Conservation (phyloP, 53 echinoderm and acorn worm genomes). For the Astropecten irregularis region DNA sequence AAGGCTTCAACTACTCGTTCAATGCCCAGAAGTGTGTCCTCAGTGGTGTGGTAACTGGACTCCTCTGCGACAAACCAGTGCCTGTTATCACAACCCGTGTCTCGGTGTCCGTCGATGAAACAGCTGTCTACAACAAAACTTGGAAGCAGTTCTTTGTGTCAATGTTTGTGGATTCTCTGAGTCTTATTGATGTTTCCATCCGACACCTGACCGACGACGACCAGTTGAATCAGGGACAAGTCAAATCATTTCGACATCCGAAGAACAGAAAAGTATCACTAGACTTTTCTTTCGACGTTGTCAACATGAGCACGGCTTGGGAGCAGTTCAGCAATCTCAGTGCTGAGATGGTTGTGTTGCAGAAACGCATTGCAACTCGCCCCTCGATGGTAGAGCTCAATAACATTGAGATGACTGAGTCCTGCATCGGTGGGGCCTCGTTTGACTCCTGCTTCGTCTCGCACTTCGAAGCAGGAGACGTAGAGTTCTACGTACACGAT, state of each 20-base stretch:
- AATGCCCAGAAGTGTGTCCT: constrained; percentile 20
- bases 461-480: not conserved
- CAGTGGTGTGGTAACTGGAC: not conserved
- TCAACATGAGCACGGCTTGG: constrained; percentile 17
- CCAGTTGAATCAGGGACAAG: too few species aligned
- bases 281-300: not conserved
- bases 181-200: not conserved
- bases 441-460: not conserved
- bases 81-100: not conserved
- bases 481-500: not conserved
- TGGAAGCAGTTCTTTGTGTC: not conserved
- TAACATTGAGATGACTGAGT: not conserved
- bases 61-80: not conserved
- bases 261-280: not conserved
- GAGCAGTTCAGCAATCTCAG: not conserved
- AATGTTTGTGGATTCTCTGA: not conserved
- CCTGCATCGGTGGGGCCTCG: not conserved
- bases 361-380: not conserved
- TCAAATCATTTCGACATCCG: too few species aligned
- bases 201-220: not conserved
- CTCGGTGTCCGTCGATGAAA: not conserved
- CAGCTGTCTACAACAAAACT: not conserved
- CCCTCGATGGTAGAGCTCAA: not conserved
- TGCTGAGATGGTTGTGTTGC: not conserved
- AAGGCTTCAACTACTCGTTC: constrained; percentile 31